A percentile compares a stretch with the other conserved stretches of the same genome.
These are phyloP conservation scores for Drosophila differens DNA, from an alignment of 2,888 invertebrate species.

Conservation along the genomic window DNA sequence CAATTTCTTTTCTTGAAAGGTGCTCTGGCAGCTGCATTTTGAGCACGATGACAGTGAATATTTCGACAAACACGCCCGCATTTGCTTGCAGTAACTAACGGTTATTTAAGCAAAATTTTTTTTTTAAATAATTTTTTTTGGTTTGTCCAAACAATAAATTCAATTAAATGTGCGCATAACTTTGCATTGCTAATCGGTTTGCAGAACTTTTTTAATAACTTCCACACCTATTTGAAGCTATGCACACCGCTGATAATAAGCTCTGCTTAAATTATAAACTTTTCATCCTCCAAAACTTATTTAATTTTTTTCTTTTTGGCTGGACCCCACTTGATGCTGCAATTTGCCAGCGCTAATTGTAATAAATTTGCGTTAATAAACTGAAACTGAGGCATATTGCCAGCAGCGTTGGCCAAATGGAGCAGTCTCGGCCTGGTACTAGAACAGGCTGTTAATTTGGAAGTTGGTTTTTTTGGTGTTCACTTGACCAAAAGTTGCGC, in stretches of 20 bases:
- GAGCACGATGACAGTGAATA: constrained; percentile 23
- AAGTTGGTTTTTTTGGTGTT: neutral
- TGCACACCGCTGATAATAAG: constrained; percentile 69
- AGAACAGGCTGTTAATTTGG: constrained; percentile 13
- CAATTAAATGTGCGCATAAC: constrained; percentile 66
- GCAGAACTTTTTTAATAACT: constrained; percentile 73
- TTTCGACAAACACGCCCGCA: neutral
- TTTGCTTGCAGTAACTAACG: neutral
- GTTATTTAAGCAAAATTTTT: neutral
- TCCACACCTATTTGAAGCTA: constrained; percentile 63
- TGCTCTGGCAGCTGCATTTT: constrained; percentile 34
- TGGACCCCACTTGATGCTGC: constrained; percentile 45
- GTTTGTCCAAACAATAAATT: constrained; percentile 46
- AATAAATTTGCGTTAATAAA: constrained; percentile 79
- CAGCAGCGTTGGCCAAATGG: constrained; percentile 55
- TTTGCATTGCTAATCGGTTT: constrained; percentile 71
- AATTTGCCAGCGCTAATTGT: constrained; percentile 69
- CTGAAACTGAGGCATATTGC: constrained; percentile 65
- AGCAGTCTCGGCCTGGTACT: constrained; percentile 18
- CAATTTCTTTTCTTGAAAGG: constrained; percentile 57
- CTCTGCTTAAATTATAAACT: constrained; percentile 78
- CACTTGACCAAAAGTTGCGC: constrained; percentile 24
- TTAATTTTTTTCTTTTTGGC: constrained; percentile 23
- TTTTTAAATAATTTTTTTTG: neutral
- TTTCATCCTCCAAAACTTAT: constrained; percentile 47